A percentile compares a stretch with the other conserved stretches of the same genome.
These are phyloP conservation scores for Tadarida brasiliensis DNA, from an alignment of 2,797 vertebrate genomes.

Conservation along the genomic window DNA sequence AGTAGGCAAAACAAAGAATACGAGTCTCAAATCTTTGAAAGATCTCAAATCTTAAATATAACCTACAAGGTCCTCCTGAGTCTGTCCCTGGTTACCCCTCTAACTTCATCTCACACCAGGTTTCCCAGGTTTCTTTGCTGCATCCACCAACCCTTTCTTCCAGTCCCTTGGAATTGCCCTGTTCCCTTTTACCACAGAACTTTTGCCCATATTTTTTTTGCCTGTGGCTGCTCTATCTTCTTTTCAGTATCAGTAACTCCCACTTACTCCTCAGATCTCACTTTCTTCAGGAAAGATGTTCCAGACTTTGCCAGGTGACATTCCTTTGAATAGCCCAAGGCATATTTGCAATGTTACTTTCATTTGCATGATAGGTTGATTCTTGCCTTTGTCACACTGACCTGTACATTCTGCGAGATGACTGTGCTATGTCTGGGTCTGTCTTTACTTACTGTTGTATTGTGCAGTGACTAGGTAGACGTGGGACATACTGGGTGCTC, in stretches of 20 bases:
- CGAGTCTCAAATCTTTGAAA: neutral
- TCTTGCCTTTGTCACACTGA: neutral
- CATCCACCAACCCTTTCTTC: neutral
- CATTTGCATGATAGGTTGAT: neutral
- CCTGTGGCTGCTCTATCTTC: neutral
- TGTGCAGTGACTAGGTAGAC: neutral
- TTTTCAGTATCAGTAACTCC: neutral
- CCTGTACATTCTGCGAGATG: neutral
- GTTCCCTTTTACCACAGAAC: neutral
- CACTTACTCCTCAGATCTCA: neutral
- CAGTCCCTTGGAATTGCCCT: neutral
- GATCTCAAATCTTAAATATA: neutral
- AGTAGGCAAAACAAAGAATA: neutral
- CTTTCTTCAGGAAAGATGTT: neutral
- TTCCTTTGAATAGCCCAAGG: neutral
- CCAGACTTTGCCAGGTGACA: neutral
- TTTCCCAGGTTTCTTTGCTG: neutral
- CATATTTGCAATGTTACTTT: neutral
- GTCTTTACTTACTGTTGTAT: neutral
- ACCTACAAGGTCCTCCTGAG: neutral
- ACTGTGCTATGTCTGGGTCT: neutral
- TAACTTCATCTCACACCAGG: neutral
- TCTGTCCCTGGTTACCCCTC: neutral
- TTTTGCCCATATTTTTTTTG: neutral
- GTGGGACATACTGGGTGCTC: neutral